Base-by-base conservation (phyloP, 2,113 vertebrate genomes). In the Ondatra zibethicus region DNA sequence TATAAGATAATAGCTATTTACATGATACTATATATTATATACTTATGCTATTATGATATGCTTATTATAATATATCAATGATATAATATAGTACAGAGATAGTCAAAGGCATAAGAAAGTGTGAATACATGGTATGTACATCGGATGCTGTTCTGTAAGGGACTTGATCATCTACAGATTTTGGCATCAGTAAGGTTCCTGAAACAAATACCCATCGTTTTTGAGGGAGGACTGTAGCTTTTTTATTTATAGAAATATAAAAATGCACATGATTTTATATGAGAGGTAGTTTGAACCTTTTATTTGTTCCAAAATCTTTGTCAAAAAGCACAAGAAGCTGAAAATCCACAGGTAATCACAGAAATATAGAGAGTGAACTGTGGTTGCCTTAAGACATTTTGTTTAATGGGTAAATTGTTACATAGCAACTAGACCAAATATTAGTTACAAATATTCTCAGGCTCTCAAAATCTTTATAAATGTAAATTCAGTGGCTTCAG, bases 381-480 rank as follows among this genome's bases (percentile, higher is more conserved):
- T 36, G 70, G 73, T 17, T 61, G 50, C 55, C 85, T 68, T 47
- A 89, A 89, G 52, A 65, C 36, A 72, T 66, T 50, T 36, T 3
- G 36, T 96, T 97, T 92, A 55, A 13, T 82, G 61, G 23, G 9
- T 82, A 52, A 16, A 31, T 88, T 94, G 23, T 90, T 89, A 61
- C 42, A 80, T 42, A 87, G 23, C 80, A 81, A 89, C 36, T 17
- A 39, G 84, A 68, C 16, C 73, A 27, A 92, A 95, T 65, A 82
- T 82, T 21, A 68, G n/a, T 92, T 29, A n/a, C 55, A 95, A 72
- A 82, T 81, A 88, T 78, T 78, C 39, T 61, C 23, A 93, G 77
- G 39, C n/a, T 27, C 45, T 77, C 68, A 78, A 73, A 65, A 92
- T 36, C 9, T 78, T 82, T 61, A 66, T 76, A 76, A 88, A 77